Percentiles rank a stretch among this genome's conserved stretches.
These are phyloP conservation scores for Lophura nycthemera DNA, from an alignment of 2,113 vertebrate species.

Conservation along the genomic window DNA sequence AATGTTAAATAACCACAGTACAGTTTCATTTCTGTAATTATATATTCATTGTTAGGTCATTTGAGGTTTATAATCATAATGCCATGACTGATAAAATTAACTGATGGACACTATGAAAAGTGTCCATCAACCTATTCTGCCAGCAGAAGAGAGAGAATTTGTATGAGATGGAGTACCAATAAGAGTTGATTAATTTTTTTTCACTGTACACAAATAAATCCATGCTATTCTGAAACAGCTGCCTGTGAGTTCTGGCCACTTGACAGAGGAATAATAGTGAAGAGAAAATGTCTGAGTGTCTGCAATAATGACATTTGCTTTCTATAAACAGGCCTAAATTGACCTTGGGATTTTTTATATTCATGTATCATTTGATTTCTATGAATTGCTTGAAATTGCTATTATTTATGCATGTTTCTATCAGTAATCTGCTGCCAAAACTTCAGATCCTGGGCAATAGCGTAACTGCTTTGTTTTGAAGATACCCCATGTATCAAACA, in stretches of 20 bases:
- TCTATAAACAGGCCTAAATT: background rate
- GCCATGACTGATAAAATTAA: slow-evolving; percentile 61
- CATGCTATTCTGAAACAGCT: background rate
- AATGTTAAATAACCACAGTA: slow-evolving; percentile 29
- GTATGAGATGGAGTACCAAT: slow-evolving; percentile 25
- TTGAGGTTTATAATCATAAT: slow-evolving; percentile 57
- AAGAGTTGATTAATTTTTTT: slow-evolving; percentile 38
- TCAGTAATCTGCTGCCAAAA: background rate
- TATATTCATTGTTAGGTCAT: slow-evolving; percentile 50
- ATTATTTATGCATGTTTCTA: background rate
- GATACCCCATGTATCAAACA: background rate
- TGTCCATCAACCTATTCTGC: slow-evolving; percentile 34
- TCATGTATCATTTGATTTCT: background rate
- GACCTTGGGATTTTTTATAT: background rate
- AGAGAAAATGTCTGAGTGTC: background rate
- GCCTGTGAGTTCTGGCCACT: background rate
- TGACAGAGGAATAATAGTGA: background rate
- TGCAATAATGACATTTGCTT: background rate
- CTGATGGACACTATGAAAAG: slow-evolving; percentile 45
- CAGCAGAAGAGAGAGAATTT: slow-evolving; percentile 9
- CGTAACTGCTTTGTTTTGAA: background rate
- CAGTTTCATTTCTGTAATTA: slow-evolving; percentile 53
- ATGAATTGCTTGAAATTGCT: background rate
- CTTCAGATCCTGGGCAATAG: background rate
- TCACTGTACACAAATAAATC: slow-evolving; percentile 46